Conservation (phyloP, 2,113 vertebrate species). For the Cochlearius cochlearius region DNA sequence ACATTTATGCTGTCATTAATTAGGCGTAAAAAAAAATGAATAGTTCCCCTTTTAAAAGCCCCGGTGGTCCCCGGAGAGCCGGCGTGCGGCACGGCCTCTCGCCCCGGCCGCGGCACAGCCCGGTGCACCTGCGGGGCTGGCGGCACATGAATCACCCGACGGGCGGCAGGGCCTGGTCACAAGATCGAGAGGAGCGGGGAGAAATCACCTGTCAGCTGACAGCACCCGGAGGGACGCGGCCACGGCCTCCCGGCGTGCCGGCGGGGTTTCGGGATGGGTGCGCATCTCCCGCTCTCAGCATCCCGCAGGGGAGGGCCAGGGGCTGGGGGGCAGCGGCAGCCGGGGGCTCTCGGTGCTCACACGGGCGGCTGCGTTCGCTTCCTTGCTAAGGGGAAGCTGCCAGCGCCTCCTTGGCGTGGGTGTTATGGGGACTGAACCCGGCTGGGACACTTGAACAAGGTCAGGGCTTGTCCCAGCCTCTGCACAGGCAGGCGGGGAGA, state of each 20-base stretch:
- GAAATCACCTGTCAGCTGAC: background rate
- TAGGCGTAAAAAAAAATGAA: background rate
- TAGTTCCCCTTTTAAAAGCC: background rate
- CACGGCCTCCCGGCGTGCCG: fast-evolving
- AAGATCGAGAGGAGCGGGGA: background rate
- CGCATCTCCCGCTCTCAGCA: background rate
- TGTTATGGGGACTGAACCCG: fast-evolving
- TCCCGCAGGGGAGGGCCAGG: fast-evolving
- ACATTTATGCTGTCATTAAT: background rate
- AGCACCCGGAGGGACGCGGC: background rate
- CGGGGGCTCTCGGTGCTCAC: background rate
- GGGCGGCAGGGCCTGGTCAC: background rate
- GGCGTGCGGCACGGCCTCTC: background rate
- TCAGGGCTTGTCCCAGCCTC: background rate
- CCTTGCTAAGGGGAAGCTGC: background rate
- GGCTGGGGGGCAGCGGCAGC: fast-evolving
- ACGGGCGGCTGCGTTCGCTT: background rate
- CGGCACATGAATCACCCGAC: background rate
- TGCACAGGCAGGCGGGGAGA: background rate
- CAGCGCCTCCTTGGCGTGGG: fast-evolving
- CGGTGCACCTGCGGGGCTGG: background rate
- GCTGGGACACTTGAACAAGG: too few species aligned
- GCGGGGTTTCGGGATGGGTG: background rate
- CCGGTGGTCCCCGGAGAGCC: background rate
- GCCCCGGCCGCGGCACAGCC: background rate